Evolutionary conservation across 2,797 vertebrate genomes (phyloP).

Genomic region (Cirrhinus mrigala): DNA sequence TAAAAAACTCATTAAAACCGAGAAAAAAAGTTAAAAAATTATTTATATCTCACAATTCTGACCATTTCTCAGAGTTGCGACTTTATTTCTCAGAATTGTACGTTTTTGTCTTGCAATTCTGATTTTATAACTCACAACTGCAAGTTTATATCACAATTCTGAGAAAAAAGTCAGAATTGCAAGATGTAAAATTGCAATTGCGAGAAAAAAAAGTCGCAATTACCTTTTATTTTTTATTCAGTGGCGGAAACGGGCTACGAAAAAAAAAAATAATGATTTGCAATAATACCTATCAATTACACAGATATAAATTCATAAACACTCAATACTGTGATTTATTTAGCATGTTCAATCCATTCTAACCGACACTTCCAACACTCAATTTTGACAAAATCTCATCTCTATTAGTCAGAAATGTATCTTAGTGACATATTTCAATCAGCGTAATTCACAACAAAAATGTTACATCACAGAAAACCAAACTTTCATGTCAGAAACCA

Average conservation of each 20-base stretch:
- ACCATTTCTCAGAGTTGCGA: no score
- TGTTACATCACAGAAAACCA: neutral
- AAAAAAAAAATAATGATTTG: neutral
- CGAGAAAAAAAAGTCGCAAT: no score
- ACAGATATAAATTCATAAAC: neutral
- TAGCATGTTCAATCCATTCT: neutral
- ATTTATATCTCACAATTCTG: no score
- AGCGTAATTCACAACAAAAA: neutral
- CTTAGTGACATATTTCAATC: neutral
- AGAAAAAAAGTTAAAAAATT: no score
- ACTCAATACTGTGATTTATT: neutral
- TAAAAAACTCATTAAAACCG: no score
- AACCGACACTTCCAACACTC: neutral
- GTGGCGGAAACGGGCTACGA: neutral
- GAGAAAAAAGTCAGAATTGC: no score
- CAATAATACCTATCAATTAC: neutral
- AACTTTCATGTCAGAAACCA: neutral
- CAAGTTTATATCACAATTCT: no score
- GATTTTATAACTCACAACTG: no score
- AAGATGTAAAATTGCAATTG: no score
- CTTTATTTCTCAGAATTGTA: no score
- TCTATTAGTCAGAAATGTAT: neutral
- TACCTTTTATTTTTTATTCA: no score
- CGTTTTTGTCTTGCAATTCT: no score
- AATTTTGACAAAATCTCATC: neutral